Evolutionary conservation across 1,140 invertebrate genomes (phyloP), one percentile per base, ranked within the genome.

Genomic region (Homarus americanus): DNA sequence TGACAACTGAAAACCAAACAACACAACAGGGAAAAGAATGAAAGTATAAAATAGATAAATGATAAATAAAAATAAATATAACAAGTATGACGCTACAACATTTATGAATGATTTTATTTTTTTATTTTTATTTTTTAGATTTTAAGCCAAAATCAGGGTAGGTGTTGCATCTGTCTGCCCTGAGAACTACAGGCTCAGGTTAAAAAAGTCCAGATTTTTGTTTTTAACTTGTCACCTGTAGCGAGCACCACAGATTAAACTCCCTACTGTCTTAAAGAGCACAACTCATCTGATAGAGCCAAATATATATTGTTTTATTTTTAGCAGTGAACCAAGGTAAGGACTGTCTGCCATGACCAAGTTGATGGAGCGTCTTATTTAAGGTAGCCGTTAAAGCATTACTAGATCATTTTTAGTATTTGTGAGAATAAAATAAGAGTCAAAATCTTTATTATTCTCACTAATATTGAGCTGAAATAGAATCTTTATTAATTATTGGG

Each of bases 261-360:
- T 24, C 53, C 53, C 17, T 4, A 20, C 53, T 4, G 53, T 58
- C n/a, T n/a, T 15, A 24, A 20, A 49, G 44, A 49, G 44, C n/a
- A n/a, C n/a, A 58, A 20, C 20, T 58, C 24, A 20, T 4, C 53
- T 82, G 58, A 63, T 15, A 36, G 36, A 73, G 73, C 17, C 69
- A 76, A 85, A 41, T 2, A 69, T 32, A 5, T 9, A n/a, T n/a
- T n/a, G n/a, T n/a, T n/a, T n/a, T n/a, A n/a, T n/a, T 32, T 32
- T 69, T 69, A 69, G 63, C 63, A 69, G 32, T 32, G 44, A 49
- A 69, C 7, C n/a, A 40, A n/a, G n/a, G 36, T n/a, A 63, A 38
- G 44, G 84, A 78, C 75, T 87, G 73, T 41, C 72, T 78, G 69
- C 41, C 49, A 87, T 87, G 78, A 73, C 58, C 78, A 87, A 73